Evolutionary conservation across 2,888 invertebrate genomes (phyloP), one percentile per base, ranked within the genome.

Genomic region (Pachycephus smyrnensis): DNA sequence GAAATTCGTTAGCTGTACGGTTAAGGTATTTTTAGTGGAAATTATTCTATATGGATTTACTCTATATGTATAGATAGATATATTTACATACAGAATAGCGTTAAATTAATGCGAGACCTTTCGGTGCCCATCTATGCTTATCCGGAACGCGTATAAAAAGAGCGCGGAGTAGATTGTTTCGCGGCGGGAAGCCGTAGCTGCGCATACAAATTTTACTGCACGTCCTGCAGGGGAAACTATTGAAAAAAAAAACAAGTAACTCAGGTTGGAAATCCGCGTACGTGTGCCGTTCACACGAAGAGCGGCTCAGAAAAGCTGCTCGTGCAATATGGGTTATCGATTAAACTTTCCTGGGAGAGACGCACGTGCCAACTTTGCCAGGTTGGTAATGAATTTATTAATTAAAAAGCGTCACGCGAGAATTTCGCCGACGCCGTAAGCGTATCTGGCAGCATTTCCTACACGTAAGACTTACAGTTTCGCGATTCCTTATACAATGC

Each of bases 251-350:
- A 6, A 40, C 15, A 15, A 55, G 55, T 55, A 23, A 55, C 55
- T 23, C 9, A 23, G 23, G 23, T 1, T 55, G 23, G 23, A 55
- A 55, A 55, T 55, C 23, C 55, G 9, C 23, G 55, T 55, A 55
- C 55, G 55, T 23, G 1, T 33, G n/a, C 31, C 12, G 40, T 35
- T 77, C 76, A 71, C 69, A 76, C 30, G 69, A 9, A 11, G n/a
- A 36, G 68, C 12, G 73, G 77, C 33, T 76, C 55, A 69, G 73
- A 69, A 78, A 76, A 73, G 78, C 69, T 73, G 78, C 79, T 40
- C 81, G 75, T 68, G 81, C 35, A 73, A 80, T 78, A 78, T 80
- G 80, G 76, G 78, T 78, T 81, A 81, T 81, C 81, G 81, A 81
- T 81, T 80, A 76, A 69, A 68, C 31, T 79, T 76, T 76, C 32